phyloP scores from a whole-genome alignment of 1,140 invertebrate genomes.

The Megalonaias nervosa region DNA sequence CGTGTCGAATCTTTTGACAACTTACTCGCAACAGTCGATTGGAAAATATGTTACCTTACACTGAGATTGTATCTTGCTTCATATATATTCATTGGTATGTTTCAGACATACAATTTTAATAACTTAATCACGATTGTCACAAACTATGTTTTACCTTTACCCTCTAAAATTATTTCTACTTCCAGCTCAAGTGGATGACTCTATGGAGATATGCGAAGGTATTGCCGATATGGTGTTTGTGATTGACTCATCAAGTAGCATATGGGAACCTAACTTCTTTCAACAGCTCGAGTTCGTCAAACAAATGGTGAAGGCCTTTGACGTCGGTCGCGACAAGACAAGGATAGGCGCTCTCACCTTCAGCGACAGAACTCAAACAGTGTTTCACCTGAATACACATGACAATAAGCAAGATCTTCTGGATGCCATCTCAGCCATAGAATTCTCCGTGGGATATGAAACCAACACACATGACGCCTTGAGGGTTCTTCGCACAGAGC shows the following conservation, averaged over 20 bases:
- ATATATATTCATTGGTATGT: too few relatives aligned
- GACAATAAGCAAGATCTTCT: background rate
- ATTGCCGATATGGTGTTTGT: conserved; percentile 53
- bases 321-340: conserved; percentile 25
- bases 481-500: background rate
- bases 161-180: too few relatives aligned
- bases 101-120: too few relatives aligned
- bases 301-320: conserved; percentile 31
- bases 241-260: conserved; percentile 53
- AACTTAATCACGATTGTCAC: too few relatives aligned
- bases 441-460: background rate
- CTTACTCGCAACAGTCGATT: too few relatives aligned
- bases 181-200: too few relatives aligned
- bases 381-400: conserved; percentile 23
- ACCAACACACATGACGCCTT: conserved; percentile 36
- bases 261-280: conserved; percentile 40
- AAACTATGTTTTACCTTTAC: too few relatives aligned
- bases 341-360: conserved; percentile 35
- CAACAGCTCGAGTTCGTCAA: conserved; percentile 43
- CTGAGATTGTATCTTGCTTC: too few relatives aligned
- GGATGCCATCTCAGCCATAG: background rate
- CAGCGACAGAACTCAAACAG: background rate
- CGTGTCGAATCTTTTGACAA: too few relatives aligned
- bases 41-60: too few relatives aligned
- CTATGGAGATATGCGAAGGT: background rate